Base-by-base conservation (phyloP, 2,888 invertebrate species). In the Drosophila colorata region DNA sequence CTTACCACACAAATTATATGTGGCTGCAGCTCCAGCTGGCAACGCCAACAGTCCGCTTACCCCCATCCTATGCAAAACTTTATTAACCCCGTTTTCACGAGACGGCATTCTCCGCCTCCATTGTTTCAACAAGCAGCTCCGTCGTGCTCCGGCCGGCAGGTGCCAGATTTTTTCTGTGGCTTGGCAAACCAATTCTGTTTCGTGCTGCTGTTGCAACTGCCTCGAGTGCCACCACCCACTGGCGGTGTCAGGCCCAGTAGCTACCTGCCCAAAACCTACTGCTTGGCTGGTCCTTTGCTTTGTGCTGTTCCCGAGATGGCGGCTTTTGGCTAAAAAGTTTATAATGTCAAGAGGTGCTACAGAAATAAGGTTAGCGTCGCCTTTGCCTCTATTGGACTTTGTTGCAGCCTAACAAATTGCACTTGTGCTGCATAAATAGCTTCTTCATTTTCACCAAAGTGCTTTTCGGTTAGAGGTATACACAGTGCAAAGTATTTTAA, bases 61-160 rank as follows among this genome's bases (percentile, higher is more conserved):
- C 33, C 43, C 63, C 43, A 37, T 58, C 64, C 53, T 68, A 56
- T 66, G 68, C 63, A 65, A 74, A 67, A 86, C 78, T 86, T 88
- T 84, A 84, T 88, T 87, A 87, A 88, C 87, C 87, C 80, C 87
- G 60, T 88, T 88, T 78, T 41, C 46, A 72, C 37, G 66, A 57
- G 58, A 63, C 63, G 69, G 63, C 67, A 38, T 25, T 47, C 60
- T 14, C 13, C 9, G 51, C 14, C 33, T 33, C 43, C 44, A 67
- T 73, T 73, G 68, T 69, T 69, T 31, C 38, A 47, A 40, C 58
- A 48, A 57, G 53, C 47, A 46, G 33, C 46, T 41, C 44, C 37
- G 11, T 9, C 33, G n/a, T 31, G 51, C 25, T 51, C 13, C 66
- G 37, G 33, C 56, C 38, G 49, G 47, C 66, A 46, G 48, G 51